A percentile compares a stretch with the other conserved stretches of the same genome.
Conservation (phyloP, 2,888 invertebrate genomes). For the Cephonodes hylas region DNA sequence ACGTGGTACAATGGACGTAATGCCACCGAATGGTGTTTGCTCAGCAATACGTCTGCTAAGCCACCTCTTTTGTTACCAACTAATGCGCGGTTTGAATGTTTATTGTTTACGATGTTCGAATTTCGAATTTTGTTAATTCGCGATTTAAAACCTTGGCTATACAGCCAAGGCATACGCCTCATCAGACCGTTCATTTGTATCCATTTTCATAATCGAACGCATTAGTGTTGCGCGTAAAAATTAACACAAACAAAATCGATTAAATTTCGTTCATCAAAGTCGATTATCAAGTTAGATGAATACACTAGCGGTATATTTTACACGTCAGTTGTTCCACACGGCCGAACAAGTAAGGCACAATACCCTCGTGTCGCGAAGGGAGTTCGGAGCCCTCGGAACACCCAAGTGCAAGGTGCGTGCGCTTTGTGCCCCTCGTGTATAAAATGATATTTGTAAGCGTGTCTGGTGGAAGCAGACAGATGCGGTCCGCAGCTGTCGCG, state of each 20-base stretch:
- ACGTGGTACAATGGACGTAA: slow-evolving; percentile 32
- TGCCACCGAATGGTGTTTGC: slow-evolving; percentile 21
- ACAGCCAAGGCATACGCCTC: too few species aligned
- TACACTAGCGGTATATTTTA: too few species aligned
- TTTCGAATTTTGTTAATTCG: not conserved
- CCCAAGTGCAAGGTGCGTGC: slow-evolving; percentile 54
- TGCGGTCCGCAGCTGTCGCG: slow-evolving; percentile 73
- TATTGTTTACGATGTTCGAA: not conserved
- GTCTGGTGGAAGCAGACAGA: slow-evolving; percentile 70
- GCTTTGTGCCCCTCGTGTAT: slow-evolving; percentile 22
- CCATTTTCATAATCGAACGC: too few species aligned
- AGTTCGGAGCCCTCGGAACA: slow-evolving; percentile 52
- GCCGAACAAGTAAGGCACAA: too few species aligned
- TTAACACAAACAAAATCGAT: too few species aligned
- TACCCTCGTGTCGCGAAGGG: too few species aligned
- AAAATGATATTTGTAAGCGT: slow-evolving; percentile 34
- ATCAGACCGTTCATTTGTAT: too few species aligned
- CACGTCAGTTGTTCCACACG: too few species aligned
- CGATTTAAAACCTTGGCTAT: not conserved
- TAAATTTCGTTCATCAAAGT: too few species aligned
- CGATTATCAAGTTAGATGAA: too few species aligned
- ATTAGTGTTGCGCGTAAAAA: too few species aligned
- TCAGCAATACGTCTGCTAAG: not conserved
- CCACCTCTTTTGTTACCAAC: not conserved
- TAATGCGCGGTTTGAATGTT: not conserved